Conservation (phyloP, 2,113 vertebrate genomes). For the Myocastor coypus region DNA sequence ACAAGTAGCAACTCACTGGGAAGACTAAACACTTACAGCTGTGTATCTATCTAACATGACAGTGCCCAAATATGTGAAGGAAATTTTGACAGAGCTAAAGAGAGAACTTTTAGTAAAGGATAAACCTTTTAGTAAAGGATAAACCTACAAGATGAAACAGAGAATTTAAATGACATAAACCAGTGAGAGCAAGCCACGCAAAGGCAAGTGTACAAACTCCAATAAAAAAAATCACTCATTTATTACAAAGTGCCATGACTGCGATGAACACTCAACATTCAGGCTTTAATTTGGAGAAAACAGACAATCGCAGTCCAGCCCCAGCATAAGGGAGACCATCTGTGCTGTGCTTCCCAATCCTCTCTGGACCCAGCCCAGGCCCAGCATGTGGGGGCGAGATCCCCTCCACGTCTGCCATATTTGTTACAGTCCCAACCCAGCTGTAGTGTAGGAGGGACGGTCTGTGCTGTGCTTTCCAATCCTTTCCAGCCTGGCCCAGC, state of each 20-base stretch:
- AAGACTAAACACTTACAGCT: background rate
- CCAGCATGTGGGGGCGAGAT: too few relatives aligned
- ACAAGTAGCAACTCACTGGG: background rate
- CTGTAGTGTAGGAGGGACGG: too few relatives aligned
- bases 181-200: background rate
- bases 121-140: background rate
- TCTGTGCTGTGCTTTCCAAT: too few relatives aligned
- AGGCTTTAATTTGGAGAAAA: too few relatives aligned
- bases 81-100: background rate
- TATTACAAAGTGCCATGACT: background rate
- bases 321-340: too few relatives aligned
- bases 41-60: background rate
- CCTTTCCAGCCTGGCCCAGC: too few relatives aligned
- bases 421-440: too few relatives aligned
- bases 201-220: background rate
- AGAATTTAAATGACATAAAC: background rate
- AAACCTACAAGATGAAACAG: background rate
- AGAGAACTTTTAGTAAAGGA: background rate
- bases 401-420: too few relatives aligned
- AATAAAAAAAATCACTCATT: background rate
- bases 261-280: too few relatives aligned
- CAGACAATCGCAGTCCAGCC: too few relatives aligned
- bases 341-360: too few relatives aligned
- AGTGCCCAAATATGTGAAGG: background rate
- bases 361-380: too few relatives aligned